Conservation (phyloP, 2,113 vertebrate species). For the Vidua chalybeata region DNA sequence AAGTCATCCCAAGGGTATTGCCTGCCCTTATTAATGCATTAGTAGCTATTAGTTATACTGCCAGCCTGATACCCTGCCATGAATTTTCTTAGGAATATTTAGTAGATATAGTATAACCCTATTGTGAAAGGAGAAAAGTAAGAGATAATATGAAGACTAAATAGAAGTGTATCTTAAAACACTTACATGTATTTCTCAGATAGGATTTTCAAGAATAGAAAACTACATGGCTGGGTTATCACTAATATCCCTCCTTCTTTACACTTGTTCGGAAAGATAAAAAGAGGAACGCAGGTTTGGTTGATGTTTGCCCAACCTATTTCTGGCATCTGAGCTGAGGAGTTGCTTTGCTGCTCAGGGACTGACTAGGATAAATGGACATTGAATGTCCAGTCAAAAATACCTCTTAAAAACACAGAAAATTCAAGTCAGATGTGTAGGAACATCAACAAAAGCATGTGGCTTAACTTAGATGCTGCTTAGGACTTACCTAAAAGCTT, state of each 20-base stretch:
- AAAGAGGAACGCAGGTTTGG: not conserved
- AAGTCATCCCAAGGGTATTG: slow-evolving; percentile 30
- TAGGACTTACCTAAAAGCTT: not conserved
- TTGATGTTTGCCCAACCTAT: not conserved
- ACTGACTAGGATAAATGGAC: not conserved
- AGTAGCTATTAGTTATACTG: not conserved
- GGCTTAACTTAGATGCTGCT: not conserved
- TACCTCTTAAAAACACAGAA: not conserved
- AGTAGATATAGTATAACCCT: not conserved
- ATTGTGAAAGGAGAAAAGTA: not conserved
- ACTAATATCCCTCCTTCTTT: not conserved
- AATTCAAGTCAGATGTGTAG: not conserved
- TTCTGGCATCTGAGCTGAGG: not conserved
- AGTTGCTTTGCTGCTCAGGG: not conserved
- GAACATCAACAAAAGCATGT: not conserved
- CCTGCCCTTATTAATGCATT: slow-evolving; percentile 7
- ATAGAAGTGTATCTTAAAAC: not conserved
- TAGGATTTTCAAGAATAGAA: not conserved
- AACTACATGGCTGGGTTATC: not conserved
- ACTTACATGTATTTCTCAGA: not conserved
- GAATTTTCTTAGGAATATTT: slow-evolving; percentile 21
- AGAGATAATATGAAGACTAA: not conserved
- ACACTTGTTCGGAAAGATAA: not conserved
- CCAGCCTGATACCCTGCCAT: not conserved
- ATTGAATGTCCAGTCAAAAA: not conserved